A percentile compares a stretch with the other conserved stretches of the same genome.
These are phyloP conservation scores for Hydrozoanthus gracilis DNA, from an alignment of 92 coral and sea anemone species.

Conservation along the genomic window DNA sequence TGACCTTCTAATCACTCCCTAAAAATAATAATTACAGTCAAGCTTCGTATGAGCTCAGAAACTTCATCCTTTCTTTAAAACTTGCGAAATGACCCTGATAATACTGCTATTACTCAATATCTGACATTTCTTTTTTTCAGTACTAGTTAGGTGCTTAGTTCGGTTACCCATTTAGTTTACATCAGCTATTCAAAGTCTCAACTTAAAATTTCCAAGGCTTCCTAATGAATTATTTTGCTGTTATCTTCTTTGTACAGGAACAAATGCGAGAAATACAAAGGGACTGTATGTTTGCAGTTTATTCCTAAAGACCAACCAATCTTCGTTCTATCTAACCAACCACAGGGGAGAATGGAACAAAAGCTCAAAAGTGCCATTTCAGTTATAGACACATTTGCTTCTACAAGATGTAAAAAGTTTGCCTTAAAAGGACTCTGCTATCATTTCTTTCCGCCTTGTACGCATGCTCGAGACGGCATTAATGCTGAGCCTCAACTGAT, in stretches of 20 bases:
- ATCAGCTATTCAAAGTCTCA: no score
- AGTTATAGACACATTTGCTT: constrained; percentile 47
- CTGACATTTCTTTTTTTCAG: no score
- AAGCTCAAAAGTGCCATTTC: constrained; percentile 59
- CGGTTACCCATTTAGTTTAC: no score
- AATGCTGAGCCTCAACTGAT: constrained; percentile 57
- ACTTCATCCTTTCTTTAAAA: no score
- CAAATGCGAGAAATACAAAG: constrained; percentile 71
- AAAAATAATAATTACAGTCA: no score
- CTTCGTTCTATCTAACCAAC: constrained; percentile 55
- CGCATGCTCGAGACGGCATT: constrained; percentile 24
- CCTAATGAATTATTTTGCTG: not conserved
- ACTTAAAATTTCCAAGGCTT: not conserved
- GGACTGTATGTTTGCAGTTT: constrained; percentile 65
- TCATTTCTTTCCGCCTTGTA: constrained; percentile 86
- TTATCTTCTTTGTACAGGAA: constrained; percentile 48
- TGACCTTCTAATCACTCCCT: no score
- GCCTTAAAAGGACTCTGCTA: constrained; percentile 83
- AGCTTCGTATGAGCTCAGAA: no score
- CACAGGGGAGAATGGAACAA: constrained; percentile 60
- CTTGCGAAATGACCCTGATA: no score
- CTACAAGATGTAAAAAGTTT: constrained; percentile 63
- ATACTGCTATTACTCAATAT: no score
- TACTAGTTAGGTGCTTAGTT: no score
- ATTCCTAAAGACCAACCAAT: constrained; percentile 51